These are phyloP conservation scores for Pseudorasbora parva DNA, from an alignment of 2,113 vertebrate species.

Conservation along the genomic window DNA sequence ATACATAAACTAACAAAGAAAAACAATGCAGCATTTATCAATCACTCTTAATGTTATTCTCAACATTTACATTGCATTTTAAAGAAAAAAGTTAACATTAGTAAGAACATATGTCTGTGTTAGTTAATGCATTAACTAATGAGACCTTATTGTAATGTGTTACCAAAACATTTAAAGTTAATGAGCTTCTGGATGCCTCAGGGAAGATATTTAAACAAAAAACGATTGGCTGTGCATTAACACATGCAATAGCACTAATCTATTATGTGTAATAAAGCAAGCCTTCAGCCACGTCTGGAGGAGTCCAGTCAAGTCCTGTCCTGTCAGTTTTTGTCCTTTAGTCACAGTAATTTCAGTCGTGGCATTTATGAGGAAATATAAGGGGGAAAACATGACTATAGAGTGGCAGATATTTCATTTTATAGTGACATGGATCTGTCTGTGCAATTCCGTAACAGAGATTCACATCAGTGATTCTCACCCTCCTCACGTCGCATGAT, in stretches of 20 bases:
- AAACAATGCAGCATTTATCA: no score
- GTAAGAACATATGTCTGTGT: no score
- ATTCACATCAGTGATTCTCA: not conserved
- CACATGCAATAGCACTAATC: not conserved
- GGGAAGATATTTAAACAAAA: not conserved
- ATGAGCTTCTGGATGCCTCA: not conserved
- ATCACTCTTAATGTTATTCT: no score
- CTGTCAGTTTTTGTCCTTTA: not conserved
- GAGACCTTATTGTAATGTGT: no score
- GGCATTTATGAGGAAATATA: not conserved
- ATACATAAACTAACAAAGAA: no score
- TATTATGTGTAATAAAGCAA: not conserved
- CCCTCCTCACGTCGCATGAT: not conserved
- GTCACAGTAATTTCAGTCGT: not conserved
- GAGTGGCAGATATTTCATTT: constrained; percentile 5
- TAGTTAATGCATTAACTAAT: no score
- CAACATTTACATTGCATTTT: no score
- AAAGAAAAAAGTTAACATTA: no score
- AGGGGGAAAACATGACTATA: not conserved
- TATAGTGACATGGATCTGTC: constrained; percentile 21
- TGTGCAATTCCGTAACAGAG: not conserved
- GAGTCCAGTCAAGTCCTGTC: not conserved
- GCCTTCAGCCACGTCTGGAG: not conserved
- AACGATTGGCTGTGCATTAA: not conserved
- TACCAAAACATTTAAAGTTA: no score